Base-by-base conservation (phyloP, 2,113 vertebrate genomes). In the Petaurus breviceps region DNA sequence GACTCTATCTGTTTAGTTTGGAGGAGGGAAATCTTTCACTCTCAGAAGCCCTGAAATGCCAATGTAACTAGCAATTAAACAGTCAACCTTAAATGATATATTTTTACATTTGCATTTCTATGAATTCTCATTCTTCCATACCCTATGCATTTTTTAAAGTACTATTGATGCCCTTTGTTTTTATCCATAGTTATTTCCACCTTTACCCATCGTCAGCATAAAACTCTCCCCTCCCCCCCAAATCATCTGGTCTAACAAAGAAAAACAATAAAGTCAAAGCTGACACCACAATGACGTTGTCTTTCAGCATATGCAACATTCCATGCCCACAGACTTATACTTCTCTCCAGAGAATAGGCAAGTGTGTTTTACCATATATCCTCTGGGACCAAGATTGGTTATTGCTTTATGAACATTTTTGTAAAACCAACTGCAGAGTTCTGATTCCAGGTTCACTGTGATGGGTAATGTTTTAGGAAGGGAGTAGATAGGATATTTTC, bases 351-450 rank as follows among this genome's bases (percentile, higher is more conserved):
- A 84, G 68, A 84, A 84, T 23, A 84, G n/a, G 37, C 68, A 23
- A 43, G 68, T 84, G n/a, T 84, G 19, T 84, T 43, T 84, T 7
- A 84, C 16, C n/a, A 84, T 84, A n/a, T 84, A 19, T 84, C 68
- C 7, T 84, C n/a, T 84, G 68, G 68, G 68, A 84, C 68, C 14
- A 84, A 43, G 37, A 84, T 43, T 84, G 37, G 68, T 22, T 1
- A 43, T 6, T 97, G 93, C 90, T 95, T 97, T 96, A 96, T 96
- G 51, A 93, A 94, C 57, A 94, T 96, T 98, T 98, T 97, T 96
- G 91, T 90, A 96, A 68, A 95, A 93, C 93, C 97, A 49, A 61
- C 95, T 94, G 94, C 90, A 92, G 96, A 97, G 50, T 22, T 97
- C 95, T 52, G 94, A 89, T 3, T 43, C 37, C 95, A 97, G 53